Conservation (phyloP, 2,797 vertebrate genomes). For the Mastacembelus armatus region DNA sequence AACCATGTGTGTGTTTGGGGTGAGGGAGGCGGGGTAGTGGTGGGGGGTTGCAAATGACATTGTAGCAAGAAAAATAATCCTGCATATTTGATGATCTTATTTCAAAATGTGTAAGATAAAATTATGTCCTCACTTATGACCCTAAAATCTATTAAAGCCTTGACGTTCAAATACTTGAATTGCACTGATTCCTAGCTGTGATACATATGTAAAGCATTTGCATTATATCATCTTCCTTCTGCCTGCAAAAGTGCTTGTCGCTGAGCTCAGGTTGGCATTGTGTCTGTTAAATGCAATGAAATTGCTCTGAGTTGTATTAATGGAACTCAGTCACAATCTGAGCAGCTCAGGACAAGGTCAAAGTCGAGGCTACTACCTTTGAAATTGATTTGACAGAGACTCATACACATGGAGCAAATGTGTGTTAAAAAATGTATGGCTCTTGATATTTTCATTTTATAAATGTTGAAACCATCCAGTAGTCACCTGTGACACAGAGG, state of each 20-base stretch:
- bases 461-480: slow-evolving; percentile 45
- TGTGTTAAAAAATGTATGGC: slow-evolving; percentile 71
- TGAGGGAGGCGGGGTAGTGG: neutral
- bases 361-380: slow-evolving; percentile 61
- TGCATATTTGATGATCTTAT: slow-evolving; percentile 44
- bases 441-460: slow-evolving; percentile 61
- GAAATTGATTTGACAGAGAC: slow-evolving; percentile 81
- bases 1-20: slow-evolving; percentile 14
- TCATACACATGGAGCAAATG: slow-evolving; percentile 58
- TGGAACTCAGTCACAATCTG: slow-evolving; percentile 61
- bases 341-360: slow-evolving; percentile 69
- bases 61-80: slow-evolving; percentile 61
- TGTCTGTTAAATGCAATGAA: slow-evolving; percentile 62
- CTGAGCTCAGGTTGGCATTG: slow-evolving; percentile 48
- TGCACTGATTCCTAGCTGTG: slow-evolving; percentile 23
- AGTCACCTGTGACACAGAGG: slow-evolving; percentile 43
- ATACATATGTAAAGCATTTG: slow-evolving; percentile 49
- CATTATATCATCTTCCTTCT: slow-evolving; percentile 28
- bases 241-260: slow-evolving; percentile 36
- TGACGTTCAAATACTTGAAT: slow-evolving; percentile 44
- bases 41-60: slow-evolving; percentile 67
- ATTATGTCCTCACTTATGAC: slow-evolving; percentile 39
- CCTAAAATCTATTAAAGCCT: slow-evolving; percentile 57
- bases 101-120: slow-evolving; percentile 49
- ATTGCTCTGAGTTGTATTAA: slow-evolving; percentile 69